These are phyloP conservation scores for Lycopodina hypogea DNA, from an alignment of 37 sponge, comb jelly and placozoan species.

Conservation along the genomic window DNA sequence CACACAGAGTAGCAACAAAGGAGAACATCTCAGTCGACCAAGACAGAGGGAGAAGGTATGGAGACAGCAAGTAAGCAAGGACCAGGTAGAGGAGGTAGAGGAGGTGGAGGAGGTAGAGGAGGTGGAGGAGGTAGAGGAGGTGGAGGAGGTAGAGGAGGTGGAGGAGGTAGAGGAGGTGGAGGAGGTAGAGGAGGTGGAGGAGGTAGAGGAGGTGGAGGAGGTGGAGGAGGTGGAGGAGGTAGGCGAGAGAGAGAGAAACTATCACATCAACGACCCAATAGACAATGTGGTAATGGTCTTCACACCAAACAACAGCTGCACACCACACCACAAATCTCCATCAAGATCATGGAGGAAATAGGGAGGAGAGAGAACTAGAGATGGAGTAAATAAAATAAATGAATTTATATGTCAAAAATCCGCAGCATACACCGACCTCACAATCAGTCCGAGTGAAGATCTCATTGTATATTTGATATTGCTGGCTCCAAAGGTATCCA, in stretches of 20 bases:
- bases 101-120: background rate
- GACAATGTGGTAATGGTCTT: no score
- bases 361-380: no score
- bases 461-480: no score
- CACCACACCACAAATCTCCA: no score
- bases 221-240: constrained; percentile 33
- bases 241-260: constrained; percentile 24
- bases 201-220: constrained; percentile 18
- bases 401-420: no score
- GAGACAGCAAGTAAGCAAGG: background rate
- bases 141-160: background rate
- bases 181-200: constrained; percentile 30
- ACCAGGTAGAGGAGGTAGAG: background rate
- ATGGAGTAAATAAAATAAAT: no score
- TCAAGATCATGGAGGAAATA: no score
- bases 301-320: no score
- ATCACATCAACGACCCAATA: no score
- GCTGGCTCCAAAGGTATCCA: no score
- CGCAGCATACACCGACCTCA: no score
- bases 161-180: background rate
- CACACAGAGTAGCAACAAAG: background rate
- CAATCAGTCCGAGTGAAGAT: no score
- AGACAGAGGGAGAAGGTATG: background rate
- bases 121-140: background rate
- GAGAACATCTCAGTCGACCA: background rate